Percentiles rank a stretch among this genome's conserved stretches.
Conservation (phyloP, 2,113 vertebrate genomes). For the Vulpes lagopus region DNA sequence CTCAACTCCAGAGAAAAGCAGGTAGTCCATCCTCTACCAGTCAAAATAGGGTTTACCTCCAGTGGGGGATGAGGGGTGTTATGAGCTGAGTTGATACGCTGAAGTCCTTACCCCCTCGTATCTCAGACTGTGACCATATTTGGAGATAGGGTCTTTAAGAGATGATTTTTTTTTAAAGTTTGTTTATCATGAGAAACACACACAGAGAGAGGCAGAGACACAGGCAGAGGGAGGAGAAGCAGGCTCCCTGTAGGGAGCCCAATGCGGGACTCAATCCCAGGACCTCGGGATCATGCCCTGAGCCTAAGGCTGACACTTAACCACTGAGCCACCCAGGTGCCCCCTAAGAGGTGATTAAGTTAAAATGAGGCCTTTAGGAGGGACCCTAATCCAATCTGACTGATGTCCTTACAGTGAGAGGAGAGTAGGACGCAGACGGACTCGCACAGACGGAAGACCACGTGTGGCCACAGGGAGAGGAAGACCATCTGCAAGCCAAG, state of each 20-base stretch:
- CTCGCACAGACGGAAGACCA: not conserved
- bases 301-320: no score
- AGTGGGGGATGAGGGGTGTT: not conserved
- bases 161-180: not conserved
- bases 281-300: no score
- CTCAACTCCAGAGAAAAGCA: conserved; percentile 30
- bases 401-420: not conserved
- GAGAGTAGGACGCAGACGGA: not conserved
- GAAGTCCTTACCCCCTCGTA: not conserved
- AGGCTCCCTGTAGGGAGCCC: no score
- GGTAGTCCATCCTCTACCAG: not conserved
- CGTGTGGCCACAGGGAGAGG: not conserved
- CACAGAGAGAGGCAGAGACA: no score
- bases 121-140: not conserved
- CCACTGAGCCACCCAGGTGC: no score
- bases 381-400: not conserved
- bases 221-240: no score
- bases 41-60: not conserved
- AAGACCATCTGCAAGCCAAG: not conserved
- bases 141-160: not conserved
- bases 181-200: no score
- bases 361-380: not conserved
- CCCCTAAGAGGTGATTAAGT: not conserved
- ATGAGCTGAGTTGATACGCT: not conserved
- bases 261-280: no score